A percentile compares a stretch with the other conserved stretches of the same genome.
phyloP scores from a whole-genome alignment of 2,888 invertebrate species.

The Empis livida region DNA sequence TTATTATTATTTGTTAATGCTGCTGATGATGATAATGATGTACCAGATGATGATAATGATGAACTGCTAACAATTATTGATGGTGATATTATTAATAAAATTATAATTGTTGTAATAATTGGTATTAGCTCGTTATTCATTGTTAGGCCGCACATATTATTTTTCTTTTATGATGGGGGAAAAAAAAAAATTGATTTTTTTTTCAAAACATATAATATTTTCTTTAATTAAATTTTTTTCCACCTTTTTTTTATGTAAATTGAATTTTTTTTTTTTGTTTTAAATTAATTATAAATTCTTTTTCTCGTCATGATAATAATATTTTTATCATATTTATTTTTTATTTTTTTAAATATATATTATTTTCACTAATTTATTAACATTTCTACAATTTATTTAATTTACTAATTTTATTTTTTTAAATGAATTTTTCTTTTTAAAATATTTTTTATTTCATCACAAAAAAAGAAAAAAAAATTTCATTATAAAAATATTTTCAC shows the following conservation, averaged over 20 bases:
- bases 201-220: neutral
- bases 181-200: no score
- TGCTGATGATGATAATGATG: constrained; percentile 8
- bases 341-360: no score
- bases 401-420: neutral
- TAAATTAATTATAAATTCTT: neutral
- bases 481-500: no score
- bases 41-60: neutral
- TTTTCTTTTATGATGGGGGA: neutral
- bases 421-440: neutral
- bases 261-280: neutral
- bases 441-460: no score
- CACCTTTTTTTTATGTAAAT: constrained; percentile 1
- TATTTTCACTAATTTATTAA: no score
- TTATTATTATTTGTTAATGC: constrained; percentile 14
- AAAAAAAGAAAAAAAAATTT: no score
- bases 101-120: neutral
- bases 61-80: neutral
- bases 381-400: no score
- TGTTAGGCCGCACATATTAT: constrained; percentile 5
- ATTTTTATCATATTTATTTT: neutral
- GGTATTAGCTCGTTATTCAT: neutral
- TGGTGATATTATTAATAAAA: neutral
- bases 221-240: neutral
- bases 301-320: neutral